These are phyloP conservation scores for Tortricodes alternella DNA, from an alignment of 2,888 invertebrate species.

Conservation along the genomic window DNA sequence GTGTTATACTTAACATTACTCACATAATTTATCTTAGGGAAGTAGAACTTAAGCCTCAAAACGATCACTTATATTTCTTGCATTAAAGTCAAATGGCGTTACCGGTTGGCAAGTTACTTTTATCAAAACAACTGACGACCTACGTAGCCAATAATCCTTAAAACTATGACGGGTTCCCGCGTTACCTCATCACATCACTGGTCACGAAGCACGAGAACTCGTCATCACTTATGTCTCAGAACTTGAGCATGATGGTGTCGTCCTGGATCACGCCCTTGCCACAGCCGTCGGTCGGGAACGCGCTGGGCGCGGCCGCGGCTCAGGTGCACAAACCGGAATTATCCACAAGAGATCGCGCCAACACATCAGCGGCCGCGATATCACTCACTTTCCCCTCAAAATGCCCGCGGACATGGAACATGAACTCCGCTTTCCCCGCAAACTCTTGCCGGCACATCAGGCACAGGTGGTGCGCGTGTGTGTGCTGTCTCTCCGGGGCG, in stretches of 20 bases:
- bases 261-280: slow-evolving; percentile 71
- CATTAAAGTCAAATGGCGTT: neutral
- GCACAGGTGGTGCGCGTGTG: slow-evolving; percentile 81
- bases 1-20: neutral
- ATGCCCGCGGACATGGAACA: slow-evolving; percentile 87
- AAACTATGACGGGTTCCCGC: slow-evolving; percentile 21
- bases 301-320: slow-evolving; percentile 71
- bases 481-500: slow-evolving; percentile 72
- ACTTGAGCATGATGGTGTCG: slow-evolving; percentile 76
- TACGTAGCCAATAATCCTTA: neutral
- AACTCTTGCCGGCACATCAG: slow-evolving; percentile 86
- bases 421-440: slow-evolving; percentile 85
- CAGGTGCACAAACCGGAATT: slow-evolving; percentile 82
- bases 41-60: slow-evolving; percentile 24
- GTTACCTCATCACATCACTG: slow-evolving; percentile 27
- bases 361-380: slow-evolving; percentile 77
- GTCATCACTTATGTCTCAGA: slow-evolving; percentile 52
- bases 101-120: neutral
- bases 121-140: neutral
- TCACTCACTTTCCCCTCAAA: slow-evolving; percentile 83
- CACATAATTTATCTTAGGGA: slow-evolving; percentile 13
- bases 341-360: slow-evolving; percentile 78
- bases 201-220: slow-evolving; percentile 32
- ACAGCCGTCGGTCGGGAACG: slow-evolving; percentile 67
- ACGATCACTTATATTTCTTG: slow-evolving; percentile 13